Base-by-base conservation (phyloP, 1,140 invertebrate species). In the Zaprionus vittiger region DNA sequence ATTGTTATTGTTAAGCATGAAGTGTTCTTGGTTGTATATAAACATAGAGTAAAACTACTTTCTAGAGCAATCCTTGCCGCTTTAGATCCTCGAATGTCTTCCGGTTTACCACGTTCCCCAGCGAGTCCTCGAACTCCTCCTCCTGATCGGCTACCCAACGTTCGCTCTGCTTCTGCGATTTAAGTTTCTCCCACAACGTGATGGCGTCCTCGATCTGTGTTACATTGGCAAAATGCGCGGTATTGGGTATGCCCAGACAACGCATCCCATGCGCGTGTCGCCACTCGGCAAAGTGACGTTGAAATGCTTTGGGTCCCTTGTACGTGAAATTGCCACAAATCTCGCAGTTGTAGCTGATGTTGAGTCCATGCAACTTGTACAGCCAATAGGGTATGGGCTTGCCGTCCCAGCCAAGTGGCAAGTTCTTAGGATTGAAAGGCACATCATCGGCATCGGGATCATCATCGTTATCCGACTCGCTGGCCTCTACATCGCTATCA, bases 261-360 rank as follows among this genome's bases (percentile, higher is more conserved):
- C 98, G 94, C 99, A 99, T 99, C 17, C 99, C 99, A 93, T 99
- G 99, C 34, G 99, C 99, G 94, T 99, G 99, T 62, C 99, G 94
- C 99, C 99, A 99, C 94, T 99, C 99, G 2, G 99, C 98, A 94
- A 99, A 99, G 94, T 99, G 99, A 61, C 98, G 95, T 93, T 99
- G 99, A 93, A 99, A 99, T n/a, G 99, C 99, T 93, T 99, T 99
- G 1, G 99, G 99, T 1, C 99, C 99, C 94, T 99, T 99, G 93
- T 99, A 99, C 0, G 97, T 98, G 85, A 97, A 99, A 94, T 99
- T 99, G n/a, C 99, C 99, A 94, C 99, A 99, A 73, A 99, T 99
- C 93, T 99, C 99, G 93, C 99, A 99, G 73, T 97, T 98, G 93
- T 99, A 99, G 92, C 97, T 99, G 56, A 99, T 99, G 93, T 99